These are phyloP conservation scores for Mormyrops attenuatus DNA, from an alignment of 2,797 vertebrate genomes.

Conservation along the genomic window DNA sequence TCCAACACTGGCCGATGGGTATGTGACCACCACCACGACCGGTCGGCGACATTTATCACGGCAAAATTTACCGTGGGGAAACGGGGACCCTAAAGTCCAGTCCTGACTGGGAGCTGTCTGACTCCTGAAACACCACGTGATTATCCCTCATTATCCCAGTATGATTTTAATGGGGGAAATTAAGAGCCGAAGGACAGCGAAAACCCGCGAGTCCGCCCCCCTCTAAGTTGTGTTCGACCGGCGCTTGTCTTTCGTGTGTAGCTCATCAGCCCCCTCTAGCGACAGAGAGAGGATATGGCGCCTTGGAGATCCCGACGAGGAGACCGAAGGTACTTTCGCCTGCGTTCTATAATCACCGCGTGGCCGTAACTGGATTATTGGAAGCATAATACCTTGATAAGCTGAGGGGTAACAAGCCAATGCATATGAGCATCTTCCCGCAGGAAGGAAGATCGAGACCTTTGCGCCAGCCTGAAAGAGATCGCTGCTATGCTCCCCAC, in stretches of 20 bases:
- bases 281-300: constrained; percentile 16
- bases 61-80: neutral
- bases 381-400: neutral
- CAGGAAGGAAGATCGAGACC: constrained; percentile 24
- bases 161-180: neutral
- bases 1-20: neutral
- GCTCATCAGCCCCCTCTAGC: neutral
- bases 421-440: neutral
- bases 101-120: neutral
- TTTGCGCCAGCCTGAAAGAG: constrained; percentile 35
- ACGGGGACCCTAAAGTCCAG: neutral
- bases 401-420: neutral
- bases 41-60: neutral
- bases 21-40: neutral
- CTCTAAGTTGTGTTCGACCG: neutral
- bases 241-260: neutral
- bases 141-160: neutral
- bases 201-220: neutral
- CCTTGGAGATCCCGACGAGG: neutral
- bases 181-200: neutral
- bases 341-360: neutral
- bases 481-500: constrained; percentile 35
- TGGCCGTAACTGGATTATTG: neutral
- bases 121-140: neutral
- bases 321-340: constrained; percentile 8